A percentile compares a stretch with the other conserved stretches of the same genome.
phyloP scores from a whole-genome alignment of 2,113 vertebrate species.

The Passer montanus region DNA sequence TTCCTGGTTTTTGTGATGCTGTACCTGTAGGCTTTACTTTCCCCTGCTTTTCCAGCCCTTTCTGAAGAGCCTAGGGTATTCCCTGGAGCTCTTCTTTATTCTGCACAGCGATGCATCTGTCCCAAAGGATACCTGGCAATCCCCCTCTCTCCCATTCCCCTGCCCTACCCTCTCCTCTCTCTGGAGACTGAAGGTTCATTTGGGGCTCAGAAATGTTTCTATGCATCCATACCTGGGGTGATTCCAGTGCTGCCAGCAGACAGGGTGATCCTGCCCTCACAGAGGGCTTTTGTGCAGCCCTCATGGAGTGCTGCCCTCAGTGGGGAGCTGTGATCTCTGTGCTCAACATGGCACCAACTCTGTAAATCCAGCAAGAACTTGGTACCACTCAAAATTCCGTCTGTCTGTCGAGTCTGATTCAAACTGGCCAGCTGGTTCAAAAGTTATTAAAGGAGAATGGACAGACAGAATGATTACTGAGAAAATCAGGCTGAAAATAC shows the following conservation, averaged over 20 bases:
- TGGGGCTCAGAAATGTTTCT: not conserved
- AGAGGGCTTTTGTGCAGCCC: not conserved
- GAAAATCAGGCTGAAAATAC: constrained; percentile 37
- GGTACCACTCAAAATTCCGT: not conserved
- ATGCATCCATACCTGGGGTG: not conserved
- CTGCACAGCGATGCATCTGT: not conserved
- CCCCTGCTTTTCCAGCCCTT: not conserved
- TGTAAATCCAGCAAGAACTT: not conserved
- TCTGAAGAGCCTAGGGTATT: not conserved
- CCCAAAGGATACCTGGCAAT: not conserved
- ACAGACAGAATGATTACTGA: constrained; percentile 12
- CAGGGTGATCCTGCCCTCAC: not conserved
- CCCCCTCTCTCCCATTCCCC: not conserved
- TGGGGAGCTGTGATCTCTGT: not conserved
- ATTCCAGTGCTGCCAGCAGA: not conserved
- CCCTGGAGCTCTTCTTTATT: not conserved
- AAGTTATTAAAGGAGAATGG: not conserved
- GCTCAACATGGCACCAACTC: rapidly evolving
- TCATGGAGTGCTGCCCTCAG: not conserved
- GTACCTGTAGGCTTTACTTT: not conserved
- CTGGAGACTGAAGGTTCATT: not conserved
- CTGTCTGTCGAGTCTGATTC: not conserved
- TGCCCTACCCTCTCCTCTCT: not conserved
- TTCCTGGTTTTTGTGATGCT: not conserved
- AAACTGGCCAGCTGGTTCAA: not conserved